phyloP scores from a whole-genome alignment of 2,888 invertebrate genomes.

The Tinea trinotella region DNA sequence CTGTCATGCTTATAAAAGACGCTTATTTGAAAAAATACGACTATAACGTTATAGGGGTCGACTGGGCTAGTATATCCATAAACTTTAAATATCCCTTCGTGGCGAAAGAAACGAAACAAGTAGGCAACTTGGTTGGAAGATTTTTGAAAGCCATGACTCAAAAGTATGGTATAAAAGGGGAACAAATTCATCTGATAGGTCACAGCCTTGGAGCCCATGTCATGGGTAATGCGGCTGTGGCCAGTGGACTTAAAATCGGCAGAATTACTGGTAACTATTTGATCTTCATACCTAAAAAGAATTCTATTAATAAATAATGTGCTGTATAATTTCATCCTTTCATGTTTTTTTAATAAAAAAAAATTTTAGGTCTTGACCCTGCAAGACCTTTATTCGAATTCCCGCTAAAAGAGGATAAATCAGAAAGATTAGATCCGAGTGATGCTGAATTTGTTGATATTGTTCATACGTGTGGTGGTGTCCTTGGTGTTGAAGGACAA shows the following conservation, averaged over 20 bases:
- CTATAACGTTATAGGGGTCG: conserved; percentile 52
- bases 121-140: conserved; percentile 32
- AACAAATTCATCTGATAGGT: conserved; percentile 41
- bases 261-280: conserved; percentile 36
- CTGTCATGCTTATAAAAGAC: conserved; percentile 46
- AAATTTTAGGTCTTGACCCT: conserved; percentile 74
- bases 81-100: conserved; percentile 38
- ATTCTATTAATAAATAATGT: no score
- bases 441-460: conserved; percentile 77
- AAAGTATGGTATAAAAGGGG: conserved; percentile 32
- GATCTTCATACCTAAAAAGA: no score
- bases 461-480: conserved; percentile 79
- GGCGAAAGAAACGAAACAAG: conserved; percentile 34
- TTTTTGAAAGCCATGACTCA: conserved; percentile 33
- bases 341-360: background rate
- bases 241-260: conserved; percentile 28
- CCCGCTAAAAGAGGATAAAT: conserved; percentile 59
- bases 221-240: conserved; percentile 40
- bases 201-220: conserved; percentile 50
- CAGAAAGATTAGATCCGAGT: conserved; percentile 63
- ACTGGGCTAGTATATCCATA: conserved; percentile 43
- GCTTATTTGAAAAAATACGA: conserved; percentile 47
- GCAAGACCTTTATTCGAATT: conserved; percentile 77
- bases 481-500: conserved; percentile 74
- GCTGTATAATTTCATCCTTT: no score